Percentiles rank a stretch among this genome's conserved stretches.
Conservation (phyloP, 2,113 vertebrate genomes). For the Amazona guildingii region DNA sequence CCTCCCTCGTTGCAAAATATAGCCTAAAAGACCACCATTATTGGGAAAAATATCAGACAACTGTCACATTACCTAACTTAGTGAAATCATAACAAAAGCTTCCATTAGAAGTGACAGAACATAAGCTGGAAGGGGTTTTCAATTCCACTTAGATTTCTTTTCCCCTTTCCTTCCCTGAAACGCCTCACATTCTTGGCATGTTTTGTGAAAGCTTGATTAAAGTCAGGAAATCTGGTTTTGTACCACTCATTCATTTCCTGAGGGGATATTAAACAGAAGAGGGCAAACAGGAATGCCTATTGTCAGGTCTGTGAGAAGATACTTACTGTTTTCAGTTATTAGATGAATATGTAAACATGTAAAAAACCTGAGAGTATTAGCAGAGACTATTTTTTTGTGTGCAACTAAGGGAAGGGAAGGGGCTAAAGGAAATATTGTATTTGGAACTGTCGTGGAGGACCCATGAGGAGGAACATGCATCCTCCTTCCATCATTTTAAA, state of each 20-base stretch:
- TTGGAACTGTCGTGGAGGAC: background rate
- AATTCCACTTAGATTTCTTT: conserved; percentile 82
- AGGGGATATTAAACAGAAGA: conserved; percentile 51
- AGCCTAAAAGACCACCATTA: conserved; percentile 66
- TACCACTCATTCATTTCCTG: conserved; percentile 84
- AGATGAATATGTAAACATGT: background rate
- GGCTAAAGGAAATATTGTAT: background rate
- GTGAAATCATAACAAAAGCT: conserved; percentile 69
- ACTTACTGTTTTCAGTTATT: background rate
- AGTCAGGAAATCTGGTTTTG: conserved; percentile 82
- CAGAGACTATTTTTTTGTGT: background rate
- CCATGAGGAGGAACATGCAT: background rate
- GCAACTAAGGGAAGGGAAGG: background rate
- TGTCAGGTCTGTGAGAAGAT: conserved; percentile 49
- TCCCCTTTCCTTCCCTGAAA: conserved; percentile 68
- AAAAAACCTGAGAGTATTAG: background rate
- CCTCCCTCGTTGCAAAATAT: conserved; percentile 10
- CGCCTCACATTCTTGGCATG: conserved; percentile 76
- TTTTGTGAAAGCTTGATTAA: conserved; percentile 78
- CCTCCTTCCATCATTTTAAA: background rate
- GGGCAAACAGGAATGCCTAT: conserved; percentile 41
- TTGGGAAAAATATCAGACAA: conserved; percentile 61
- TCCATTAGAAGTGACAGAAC: conserved; percentile 72
- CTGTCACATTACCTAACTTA: conserved; percentile 72
- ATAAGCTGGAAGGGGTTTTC: conserved; percentile 73